Conservation (phyloP, 1,140 invertebrate species). For the Heliothis subflexa region DNA sequence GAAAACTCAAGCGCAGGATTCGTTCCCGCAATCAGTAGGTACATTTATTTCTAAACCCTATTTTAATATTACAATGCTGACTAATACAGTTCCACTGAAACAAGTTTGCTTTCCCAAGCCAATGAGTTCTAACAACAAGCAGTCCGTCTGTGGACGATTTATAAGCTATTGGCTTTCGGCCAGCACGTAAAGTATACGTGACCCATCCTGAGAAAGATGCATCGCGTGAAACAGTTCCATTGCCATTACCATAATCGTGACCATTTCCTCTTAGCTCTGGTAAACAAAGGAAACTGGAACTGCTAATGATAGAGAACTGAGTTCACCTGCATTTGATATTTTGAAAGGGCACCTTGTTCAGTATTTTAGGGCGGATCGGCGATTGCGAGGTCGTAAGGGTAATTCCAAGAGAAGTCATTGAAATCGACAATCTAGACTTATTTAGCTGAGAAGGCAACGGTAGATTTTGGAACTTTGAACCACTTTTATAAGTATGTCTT, state of each 20-base stretch:
- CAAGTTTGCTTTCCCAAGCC: not conserved
- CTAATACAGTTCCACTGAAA: constrained; percentile 5
- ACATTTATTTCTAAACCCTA: too few species aligned
- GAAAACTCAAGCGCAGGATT: too few species aligned
- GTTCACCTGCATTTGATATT: not conserved
- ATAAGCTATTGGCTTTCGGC: constrained; percentile 31
- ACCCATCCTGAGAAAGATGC: constrained; percentile 32
- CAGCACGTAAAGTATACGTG: constrained; percentile 32
- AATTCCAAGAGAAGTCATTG: too few species aligned
- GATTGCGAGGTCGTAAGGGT: not conserved
- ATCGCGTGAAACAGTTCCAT: constrained; percentile 36
- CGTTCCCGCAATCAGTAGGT: too few species aligned
- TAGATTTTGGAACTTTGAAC: too few species aligned
- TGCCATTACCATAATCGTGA: constrained; percentile 19
- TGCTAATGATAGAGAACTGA: not conserved
- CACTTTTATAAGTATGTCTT: too few species aligned
- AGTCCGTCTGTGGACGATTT: not conserved
- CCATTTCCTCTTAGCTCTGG: not conserved
- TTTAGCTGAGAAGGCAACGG: too few species aligned
- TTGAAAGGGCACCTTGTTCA: not conserved
- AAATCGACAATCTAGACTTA: too few species aligned
- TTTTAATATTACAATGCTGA: too few species aligned
- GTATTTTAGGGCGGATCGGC: not conserved
- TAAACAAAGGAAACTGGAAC: constrained; percentile 18
- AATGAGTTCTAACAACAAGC: constrained; percentile 18